These are phyloP conservation scores for Buceros bicornis DNA, from an alignment of 2,797 vertebrate species.

Conservation along the genomic window DNA sequence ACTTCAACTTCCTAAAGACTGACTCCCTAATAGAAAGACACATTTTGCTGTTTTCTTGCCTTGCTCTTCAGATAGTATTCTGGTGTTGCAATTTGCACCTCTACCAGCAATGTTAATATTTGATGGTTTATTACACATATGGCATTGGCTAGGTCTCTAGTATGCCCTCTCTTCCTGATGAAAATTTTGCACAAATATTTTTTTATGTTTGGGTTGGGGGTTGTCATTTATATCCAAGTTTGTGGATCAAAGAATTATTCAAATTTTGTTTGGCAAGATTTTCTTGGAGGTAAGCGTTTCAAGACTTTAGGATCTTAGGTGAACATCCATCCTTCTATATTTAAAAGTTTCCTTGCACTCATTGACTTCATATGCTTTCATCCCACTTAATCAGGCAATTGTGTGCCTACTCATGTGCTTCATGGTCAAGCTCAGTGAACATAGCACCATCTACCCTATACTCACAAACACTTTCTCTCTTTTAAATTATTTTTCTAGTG, in stretches of 20 bases:
- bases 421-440: neutral
- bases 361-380: neutral
- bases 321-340: neutral
- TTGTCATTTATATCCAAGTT: neutral
- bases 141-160: neutral
- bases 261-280: neutral
- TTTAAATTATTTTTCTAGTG: neutral
- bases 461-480: neutral
- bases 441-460: neutral
- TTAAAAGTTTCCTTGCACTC: neutral
- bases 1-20: neutral
- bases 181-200: neutral
- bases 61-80: neutral
- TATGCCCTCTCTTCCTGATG: neutral
- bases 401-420: neutral
- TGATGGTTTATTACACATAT: neutral
- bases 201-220: neutral
- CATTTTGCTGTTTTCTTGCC: neutral
- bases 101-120: neutral
- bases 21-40: neutral
- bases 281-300: neutral
- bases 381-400: neutral
- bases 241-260: neutral
- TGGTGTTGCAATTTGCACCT: neutral
- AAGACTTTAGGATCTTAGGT: neutral